Evolutionary conservation across 1,140 invertebrate species (phyloP).

Genomic region (Lerema accius): DNA sequence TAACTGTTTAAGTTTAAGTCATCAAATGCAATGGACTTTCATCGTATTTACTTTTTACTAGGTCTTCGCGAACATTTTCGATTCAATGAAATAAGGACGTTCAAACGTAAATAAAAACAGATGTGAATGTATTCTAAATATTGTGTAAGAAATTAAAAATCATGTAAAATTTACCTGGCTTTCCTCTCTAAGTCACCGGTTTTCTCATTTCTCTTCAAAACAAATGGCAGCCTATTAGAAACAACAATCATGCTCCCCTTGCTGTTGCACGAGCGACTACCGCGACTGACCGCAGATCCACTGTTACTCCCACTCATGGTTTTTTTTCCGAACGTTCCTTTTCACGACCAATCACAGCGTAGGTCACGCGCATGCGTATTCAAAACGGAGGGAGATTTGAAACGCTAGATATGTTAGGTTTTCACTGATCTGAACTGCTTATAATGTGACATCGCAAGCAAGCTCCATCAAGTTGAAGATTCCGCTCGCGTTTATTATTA

Average conservation of each 20-base stretch:
- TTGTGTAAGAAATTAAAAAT: constrained; percentile 1
- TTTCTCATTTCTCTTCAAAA: constrained; percentile 88
- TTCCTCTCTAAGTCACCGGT: constrained; percentile 89
- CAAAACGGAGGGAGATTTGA: constrained; percentile 64
- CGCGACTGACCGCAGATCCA: constrained; percentile 1
- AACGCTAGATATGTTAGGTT: constrained; percentile 39
- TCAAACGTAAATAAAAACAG: background rate
- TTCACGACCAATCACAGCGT: constrained; percentile 68
- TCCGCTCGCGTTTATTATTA: constrained; percentile 48
- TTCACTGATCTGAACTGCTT: constrained; percentile 47
- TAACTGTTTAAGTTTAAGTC: no score
- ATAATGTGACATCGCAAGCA: constrained; percentile 56
- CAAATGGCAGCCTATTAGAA: constrained; percentile 94
- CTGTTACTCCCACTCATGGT: constrained; percentile 68
- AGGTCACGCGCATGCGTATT: constrained; percentile 63
- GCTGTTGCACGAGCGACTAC: constrained; percentile 77
- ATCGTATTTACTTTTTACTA: constrained; percentile 16
- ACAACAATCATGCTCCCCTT: constrained; percentile 93
- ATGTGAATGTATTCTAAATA: background rate
- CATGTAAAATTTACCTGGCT: constrained; percentile 86
- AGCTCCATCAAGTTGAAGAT: constrained; percentile 41
- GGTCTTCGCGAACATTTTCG: constrained; percentile 10
- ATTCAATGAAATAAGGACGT: constrained; percentile 12
- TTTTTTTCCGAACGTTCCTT: constrained; percentile 51
- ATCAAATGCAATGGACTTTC: background rate